Evolutionary conservation across 2,797 vertebrate species (phyloP), one percentile per base, ranked within the genome.

Genomic region (Atherinosoma microstoma): DNA sequence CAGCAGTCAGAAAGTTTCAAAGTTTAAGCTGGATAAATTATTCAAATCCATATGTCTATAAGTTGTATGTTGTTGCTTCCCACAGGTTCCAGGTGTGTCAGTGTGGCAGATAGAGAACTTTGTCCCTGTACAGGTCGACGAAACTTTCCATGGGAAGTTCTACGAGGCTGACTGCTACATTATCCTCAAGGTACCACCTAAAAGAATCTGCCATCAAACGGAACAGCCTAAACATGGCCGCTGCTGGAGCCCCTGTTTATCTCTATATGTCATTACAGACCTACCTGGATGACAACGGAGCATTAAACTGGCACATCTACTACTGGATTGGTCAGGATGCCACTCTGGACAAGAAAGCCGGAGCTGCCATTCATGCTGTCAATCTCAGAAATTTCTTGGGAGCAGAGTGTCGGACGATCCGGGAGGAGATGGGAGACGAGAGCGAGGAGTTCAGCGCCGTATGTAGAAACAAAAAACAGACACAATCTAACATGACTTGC

Each of bases 81-180:
- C 10, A 0, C 95, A 99, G 89, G 84, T 99, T 78, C 97, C 98
- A 0, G 97, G 97, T 5, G 45, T 98, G 58, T 83, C 93, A 0
- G 93, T 98, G 80, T 99, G 97, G 97, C 98, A 99, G 93, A 99
- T 99, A 0, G 98, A 99, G 92, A 99, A 99, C 88, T 99, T 99
- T 0, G 74, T 99, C 73, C 98, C 98, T 0, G 86, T 94, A 0
- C 91, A 94, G 82, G 94, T 98, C 64, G 98, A 99, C 0, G 98
- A 99, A 71, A 82, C 97, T 10, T 96, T 99, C 75, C 96, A 98
- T 0, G 95, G 98, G 69, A 98, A 97, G 91, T 99, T 99, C 93
- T 99, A 99, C 0, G 98, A 99, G 87, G 98, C 97, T 0, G 98
- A 99, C 90, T 97, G 97, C 93, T 99, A 99, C 93, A 99, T 99